Evolutionary conservation across 2,797 vertebrate genomes (phyloP).

Genomic region (Picus viridis): DNA sequence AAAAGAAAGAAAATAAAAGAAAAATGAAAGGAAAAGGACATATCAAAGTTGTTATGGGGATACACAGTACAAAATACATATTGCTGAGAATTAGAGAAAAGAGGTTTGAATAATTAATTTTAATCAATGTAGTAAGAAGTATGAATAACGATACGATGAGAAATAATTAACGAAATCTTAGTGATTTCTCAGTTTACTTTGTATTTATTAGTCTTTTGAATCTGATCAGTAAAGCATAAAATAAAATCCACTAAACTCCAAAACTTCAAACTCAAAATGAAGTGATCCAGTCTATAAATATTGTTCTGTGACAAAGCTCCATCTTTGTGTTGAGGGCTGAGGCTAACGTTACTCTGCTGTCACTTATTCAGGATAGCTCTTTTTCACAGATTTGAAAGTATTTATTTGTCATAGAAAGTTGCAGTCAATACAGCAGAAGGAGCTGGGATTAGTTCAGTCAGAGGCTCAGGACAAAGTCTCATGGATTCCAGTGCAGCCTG

Average conservation of each 20-base stretch:
- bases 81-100: background rate
- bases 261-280: background rate
- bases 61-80: background rate
- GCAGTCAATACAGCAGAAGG: background rate
- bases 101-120: background rate
- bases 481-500: too few relatives aligned
- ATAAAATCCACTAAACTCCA: background rate
- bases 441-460: background rate
- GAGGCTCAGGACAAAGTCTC: background rate
- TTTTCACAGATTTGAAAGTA: background rate
- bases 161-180: background rate
- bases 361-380: background rate
- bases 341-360: background rate
- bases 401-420: background rate
- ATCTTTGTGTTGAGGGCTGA: background rate
- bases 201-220: background rate
- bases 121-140: background rate
- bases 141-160: background rate
- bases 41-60: background rate
- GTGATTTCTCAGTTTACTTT: background rate
- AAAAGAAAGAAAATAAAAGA: background rate
- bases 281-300: background rate
- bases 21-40: fast-evolving
- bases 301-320: background rate
- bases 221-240: background rate